A percentile compares a stretch with the other conserved stretches of the same genome.
These are phyloP conservation scores for Gymnorhina tibicen DNA, from an alignment of 2,113 vertebrate species.

Conservation along the genomic window DNA sequence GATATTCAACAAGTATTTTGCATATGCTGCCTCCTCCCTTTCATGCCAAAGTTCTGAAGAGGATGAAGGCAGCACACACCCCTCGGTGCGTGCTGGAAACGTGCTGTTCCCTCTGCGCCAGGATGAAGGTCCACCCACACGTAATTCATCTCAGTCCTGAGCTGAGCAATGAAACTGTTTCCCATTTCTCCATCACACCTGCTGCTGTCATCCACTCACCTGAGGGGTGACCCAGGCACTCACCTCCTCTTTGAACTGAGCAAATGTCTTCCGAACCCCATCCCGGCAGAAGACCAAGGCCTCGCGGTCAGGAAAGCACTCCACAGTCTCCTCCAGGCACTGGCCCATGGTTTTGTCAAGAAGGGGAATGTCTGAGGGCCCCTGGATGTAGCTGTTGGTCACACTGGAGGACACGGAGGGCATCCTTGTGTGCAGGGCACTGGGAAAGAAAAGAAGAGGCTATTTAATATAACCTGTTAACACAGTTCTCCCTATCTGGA, in stretches of 20 bases:
- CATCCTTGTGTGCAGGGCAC: conserved; percentile 65
- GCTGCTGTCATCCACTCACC: fast-evolving
- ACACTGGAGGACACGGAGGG: conserved; percentile 42
- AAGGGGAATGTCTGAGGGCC: conserved; percentile 57
- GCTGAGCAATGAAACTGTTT: fast-evolving
- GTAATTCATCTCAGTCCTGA: not conserved
- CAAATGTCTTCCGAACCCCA: conserved; percentile 81
- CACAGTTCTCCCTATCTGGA: not conserved
- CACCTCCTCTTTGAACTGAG: conserved; percentile 85
- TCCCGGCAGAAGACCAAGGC: conserved; percentile 76
- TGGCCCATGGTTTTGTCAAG: conserved; percentile 72
- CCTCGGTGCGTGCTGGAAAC: fast-evolving
- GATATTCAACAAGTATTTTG: not conserved
- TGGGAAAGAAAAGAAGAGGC: conserved; percentile 13
- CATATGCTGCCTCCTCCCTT: fast-evolving
- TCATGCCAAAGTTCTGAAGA: not conserved
- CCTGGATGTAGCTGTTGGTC: conserved; percentile 83
- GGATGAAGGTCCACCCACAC: fast-evolving
- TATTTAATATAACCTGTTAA: not conserved
- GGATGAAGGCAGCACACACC: not conserved
- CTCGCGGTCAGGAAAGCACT: conserved; percentile 75
- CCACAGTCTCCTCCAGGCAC: conserved; percentile 66
- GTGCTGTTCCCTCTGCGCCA: not conserved
- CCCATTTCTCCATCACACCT: not conserved
- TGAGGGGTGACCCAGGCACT: not conserved